A percentile compares a stretch with the other conserved stretches of the same genome.
phyloP scores from a whole-genome alignment of 2,797 vertebrate species.

The Orientallactaga sibirica region DNA sequence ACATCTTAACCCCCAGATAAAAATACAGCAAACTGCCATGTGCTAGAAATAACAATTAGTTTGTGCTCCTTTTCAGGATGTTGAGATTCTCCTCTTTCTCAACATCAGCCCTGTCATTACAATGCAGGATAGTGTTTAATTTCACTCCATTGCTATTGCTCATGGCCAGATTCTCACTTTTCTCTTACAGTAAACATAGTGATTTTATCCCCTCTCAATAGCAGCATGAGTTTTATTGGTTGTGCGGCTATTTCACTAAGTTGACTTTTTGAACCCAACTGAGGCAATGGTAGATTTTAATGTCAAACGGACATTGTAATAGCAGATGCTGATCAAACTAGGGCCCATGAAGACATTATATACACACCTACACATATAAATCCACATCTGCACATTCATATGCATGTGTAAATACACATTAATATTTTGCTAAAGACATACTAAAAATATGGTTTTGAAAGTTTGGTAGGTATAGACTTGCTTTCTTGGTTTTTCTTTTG shows the following conservation, averaged over 20 bases:
- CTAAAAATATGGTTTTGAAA: background rate
- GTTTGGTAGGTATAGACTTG: background rate
- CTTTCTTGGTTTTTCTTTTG: slow-evolving; percentile 19
- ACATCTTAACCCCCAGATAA: slow-evolving; percentile 53
- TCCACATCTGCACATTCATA: too few species aligned
- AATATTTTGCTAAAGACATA: slow-evolving; percentile 6
- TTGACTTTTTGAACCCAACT: slow-evolving; percentile 67
- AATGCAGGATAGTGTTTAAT: slow-evolving; percentile 45
- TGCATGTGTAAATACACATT: background rate
- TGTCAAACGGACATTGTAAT: slow-evolving; percentile 4
- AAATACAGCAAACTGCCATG: slow-evolving; percentile 47
- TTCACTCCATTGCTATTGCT: slow-evolving; percentile 39
- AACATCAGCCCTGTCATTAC: background rate
- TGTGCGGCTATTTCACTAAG: slow-evolving; percentile 37
- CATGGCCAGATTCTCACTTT: slow-evolving; percentile 70
- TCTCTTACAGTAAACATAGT: slow-evolving; percentile 50
- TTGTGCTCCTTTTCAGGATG: slow-evolving; percentile 60
- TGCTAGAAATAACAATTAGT: slow-evolving; percentile 67
- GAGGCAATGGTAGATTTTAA: slow-evolving; percentile 42
- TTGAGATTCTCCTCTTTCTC: slow-evolving; percentile 40
- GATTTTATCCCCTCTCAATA: background rate
- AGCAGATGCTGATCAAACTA: slow-evolving; percentile 3
- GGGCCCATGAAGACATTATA: too few species aligned
- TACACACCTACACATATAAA: background rate
- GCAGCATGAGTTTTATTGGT: background rate